A percentile compares a stretch with the other conserved stretches of the same genome.
Evolutionary conservation across 2,113 vertebrate species (phyloP).

Genomic region (Pitta sordida): DNA sequence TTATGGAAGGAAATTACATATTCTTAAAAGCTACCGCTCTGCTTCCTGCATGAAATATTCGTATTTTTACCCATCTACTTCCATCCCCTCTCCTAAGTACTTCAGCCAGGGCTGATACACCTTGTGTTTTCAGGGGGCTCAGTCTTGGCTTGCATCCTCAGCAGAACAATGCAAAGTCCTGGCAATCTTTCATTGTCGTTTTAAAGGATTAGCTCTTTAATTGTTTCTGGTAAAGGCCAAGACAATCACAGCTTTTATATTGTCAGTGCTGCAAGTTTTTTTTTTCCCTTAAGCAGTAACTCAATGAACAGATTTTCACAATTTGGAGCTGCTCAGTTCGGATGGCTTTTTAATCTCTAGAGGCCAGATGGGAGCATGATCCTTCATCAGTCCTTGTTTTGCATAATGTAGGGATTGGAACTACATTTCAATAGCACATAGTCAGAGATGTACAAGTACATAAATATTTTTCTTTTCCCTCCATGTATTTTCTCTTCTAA

Average conservation of each 20-base stretch:
- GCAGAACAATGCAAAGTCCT: background rate
- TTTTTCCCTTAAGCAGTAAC: background rate
- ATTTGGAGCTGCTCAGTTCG: background rate
- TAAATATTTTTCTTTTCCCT: background rate
- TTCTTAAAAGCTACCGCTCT: background rate
- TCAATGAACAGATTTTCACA: background rate
- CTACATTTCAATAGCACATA: background rate
- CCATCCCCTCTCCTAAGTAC: background rate
- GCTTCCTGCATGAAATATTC: background rate
- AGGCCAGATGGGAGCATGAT: conserved; percentile 23
- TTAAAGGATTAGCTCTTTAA: background rate
- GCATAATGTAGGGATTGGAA: background rate
- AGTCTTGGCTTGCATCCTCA: background rate
- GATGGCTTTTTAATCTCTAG: conserved; percentile 30
- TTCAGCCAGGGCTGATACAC: background rate
- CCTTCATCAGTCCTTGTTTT: background rate
- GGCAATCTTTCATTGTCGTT: background rate
- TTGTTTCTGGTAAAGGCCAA: background rate
- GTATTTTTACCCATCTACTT: background rate
- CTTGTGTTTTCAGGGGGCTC: rapidly evolving
- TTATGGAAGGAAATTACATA: background rate
- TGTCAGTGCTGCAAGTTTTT: background rate
- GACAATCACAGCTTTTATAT: background rate
- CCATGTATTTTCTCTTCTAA: background rate
- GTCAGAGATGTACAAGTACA: background rate